A percentile compares a stretch with the other conserved stretches of the same genome.
Evolutionary conservation across 2,113 vertebrate genomes (phyloP).

Genomic region (Gallinago jamesoni): DNA sequence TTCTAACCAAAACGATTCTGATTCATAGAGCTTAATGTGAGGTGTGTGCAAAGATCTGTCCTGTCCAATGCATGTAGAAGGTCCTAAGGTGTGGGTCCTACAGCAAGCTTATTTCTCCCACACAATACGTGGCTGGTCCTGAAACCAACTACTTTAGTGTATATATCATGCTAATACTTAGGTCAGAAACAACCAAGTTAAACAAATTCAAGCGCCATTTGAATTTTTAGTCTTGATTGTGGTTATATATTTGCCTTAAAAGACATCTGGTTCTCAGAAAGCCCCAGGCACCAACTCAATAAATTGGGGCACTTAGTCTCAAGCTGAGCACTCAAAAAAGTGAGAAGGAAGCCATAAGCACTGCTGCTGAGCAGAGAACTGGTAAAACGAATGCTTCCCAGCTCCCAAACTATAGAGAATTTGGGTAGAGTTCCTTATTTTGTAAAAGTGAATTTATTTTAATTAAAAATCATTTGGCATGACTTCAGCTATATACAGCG

Average conservation of each 20-base stretch:
- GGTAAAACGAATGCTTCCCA: background rate
- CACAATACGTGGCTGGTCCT: background rate
- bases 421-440: background rate
- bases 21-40: background rate
- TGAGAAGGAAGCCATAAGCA: background rate
- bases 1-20: background rate
- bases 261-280: background rate
- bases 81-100: background rate
- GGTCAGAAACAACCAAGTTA: background rate
- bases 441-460: background rate
- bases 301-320: background rate
- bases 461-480: background rate
- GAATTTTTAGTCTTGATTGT: background rate
- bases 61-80: background rate
- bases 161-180: background rate
- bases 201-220: background rate
- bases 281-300: background rate
- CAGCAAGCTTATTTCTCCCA: background rate
- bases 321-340: background rate
- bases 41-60: background rate
- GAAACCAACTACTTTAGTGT: background rate
- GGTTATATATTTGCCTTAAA: background rate
- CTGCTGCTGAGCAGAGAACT: background rate
- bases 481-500: background rate
- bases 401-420: background rate